Base-by-base conservation (phyloP, 2,113 vertebrate species). In the Speoplatyrhinus poulsoni region DNA sequence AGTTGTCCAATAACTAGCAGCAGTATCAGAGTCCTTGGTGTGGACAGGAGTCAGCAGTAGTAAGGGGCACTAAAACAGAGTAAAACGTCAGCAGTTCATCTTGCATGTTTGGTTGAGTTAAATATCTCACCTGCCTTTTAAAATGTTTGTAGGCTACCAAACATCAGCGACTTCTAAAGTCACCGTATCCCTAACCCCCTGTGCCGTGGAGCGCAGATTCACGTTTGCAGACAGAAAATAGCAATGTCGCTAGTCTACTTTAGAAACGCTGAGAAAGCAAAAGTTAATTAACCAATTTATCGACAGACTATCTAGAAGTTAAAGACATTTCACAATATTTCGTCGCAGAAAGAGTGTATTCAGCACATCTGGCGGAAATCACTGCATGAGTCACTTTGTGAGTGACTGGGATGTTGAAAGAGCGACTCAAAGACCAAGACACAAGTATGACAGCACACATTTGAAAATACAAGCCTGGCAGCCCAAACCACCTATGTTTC, bases 361-460 rank as follows among this genome's bases (percentile, higher is more conserved):
- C 52, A 72, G 85, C 86, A 89, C 88, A 90, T 89, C 90, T 91
- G 90, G 88, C 90, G 90, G 87, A 91, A 89, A 91, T 91, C 86
- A 91, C 70, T 66, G 77, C 82, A 86, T 90, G 88, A 90, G 65
- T 91, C 90, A 90, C 86, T 81, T 75, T 83, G 82, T 75, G 71
- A 86, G 73, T 86, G 80, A 86, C 81, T 75, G 84, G 85, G 77
- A 88, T 89, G 85, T 84, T 82, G 88, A 85, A 88, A 90, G 77
- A 86, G 12, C 16, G 19, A 53, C n/a, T 53, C 52, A 53, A n/a
- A 7, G 13, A 13, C 52, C 58, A 12, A 60, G 54, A 56, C 54
- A n/a, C 54, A 52, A 6, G 36, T 41, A 41, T 41, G 36, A 41
- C 36, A 41, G 7, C 36, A 7, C 36, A 41, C 36, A 41, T 41